phyloP scores from a whole-genome alignment of 2,888 invertebrate genomes.

The Rapana venosa region DNA sequence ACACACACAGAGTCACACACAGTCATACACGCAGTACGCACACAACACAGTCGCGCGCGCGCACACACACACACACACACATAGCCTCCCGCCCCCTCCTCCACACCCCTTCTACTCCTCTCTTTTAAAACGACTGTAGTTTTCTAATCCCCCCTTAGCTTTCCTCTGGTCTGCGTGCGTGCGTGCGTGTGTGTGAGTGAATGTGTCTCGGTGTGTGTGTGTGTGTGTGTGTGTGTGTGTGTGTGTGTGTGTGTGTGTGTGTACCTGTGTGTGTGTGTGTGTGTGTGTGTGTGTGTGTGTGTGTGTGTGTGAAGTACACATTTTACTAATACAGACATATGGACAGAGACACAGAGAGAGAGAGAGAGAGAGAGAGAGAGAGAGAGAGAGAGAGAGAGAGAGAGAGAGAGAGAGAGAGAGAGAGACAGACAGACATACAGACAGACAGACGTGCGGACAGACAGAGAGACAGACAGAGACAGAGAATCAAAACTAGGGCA shows the following conservation, averaged over 20 bases:
- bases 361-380: neutral
- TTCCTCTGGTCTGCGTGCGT: too few relatives aligned
- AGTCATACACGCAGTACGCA: too few relatives aligned
- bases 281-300: neutral
- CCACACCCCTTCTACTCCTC: too few relatives aligned
- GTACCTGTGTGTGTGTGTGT: neutral
- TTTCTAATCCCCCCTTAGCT: too few relatives aligned
- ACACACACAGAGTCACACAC: neutral
- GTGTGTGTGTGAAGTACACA: neutral
- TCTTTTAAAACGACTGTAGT: too few relatives aligned
- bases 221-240: neutral
- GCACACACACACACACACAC: too few relatives aligned
- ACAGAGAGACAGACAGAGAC: conserved; percentile 17
- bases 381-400: neutral
- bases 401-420: conserved; percentile 25
- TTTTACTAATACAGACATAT: neutral
- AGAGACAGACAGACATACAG: conserved; percentile 33
- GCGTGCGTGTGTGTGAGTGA: neutral
- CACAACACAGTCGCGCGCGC: too few relatives aligned
- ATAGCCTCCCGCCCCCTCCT: too few relatives aligned
- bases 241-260: neutral
- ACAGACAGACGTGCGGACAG: conserved; percentile 14
- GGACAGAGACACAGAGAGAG: neutral
- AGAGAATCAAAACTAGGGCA: too few relatives aligned
- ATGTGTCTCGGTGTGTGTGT: too few relatives aligned